Percentiles rank a stretch among this genome's conserved stretches.
Evolutionary conservation across 2,888 invertebrate species (phyloP).

Genomic region (Sphaerophoria taeniata): DNA sequence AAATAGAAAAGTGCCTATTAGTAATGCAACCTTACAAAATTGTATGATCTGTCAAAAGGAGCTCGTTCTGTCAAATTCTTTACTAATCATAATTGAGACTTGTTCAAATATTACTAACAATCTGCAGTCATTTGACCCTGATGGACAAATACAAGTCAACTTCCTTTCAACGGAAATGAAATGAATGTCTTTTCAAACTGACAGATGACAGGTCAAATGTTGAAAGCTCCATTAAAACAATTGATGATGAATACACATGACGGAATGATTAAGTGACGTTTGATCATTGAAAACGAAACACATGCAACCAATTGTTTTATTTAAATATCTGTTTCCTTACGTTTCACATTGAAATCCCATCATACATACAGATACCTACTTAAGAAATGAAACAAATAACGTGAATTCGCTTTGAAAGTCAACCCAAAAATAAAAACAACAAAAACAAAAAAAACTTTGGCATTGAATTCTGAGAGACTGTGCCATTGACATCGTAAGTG

Average conservation of each 20-base stretch:
- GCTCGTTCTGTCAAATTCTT: too few relatives aligned
- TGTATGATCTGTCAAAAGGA: background rate
- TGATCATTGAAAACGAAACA: background rate
- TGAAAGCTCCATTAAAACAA: background rate
- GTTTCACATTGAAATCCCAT: background rate
- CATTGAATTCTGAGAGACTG: constrained; percentile 31
- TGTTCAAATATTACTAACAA: too few relatives aligned
- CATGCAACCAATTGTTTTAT: constrained; percentile 13
- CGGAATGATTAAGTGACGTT: background rate
- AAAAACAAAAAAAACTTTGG: constrained; percentile 11
- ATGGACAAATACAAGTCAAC: too few relatives aligned
- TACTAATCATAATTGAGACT: too few relatives aligned
- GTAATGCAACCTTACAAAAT: background rate
- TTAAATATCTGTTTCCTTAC: constrained; percentile 1
- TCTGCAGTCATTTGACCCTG: background rate
- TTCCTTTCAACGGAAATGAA: background rate
- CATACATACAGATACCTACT: background rate
- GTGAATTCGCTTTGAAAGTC: constrained; percentile 8
- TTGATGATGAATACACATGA: background rate
- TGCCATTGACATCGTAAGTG: constrained; percentile 34
- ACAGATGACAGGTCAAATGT: background rate
- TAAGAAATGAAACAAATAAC: background rate
- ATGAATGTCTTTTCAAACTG: background rate
- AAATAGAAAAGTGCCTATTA: background rate
- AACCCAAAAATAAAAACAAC: background rate